Evolutionary conservation across 1,140 invertebrate genomes (phyloP).

Genomic region (Leguminivora glycinivorella): DNA sequence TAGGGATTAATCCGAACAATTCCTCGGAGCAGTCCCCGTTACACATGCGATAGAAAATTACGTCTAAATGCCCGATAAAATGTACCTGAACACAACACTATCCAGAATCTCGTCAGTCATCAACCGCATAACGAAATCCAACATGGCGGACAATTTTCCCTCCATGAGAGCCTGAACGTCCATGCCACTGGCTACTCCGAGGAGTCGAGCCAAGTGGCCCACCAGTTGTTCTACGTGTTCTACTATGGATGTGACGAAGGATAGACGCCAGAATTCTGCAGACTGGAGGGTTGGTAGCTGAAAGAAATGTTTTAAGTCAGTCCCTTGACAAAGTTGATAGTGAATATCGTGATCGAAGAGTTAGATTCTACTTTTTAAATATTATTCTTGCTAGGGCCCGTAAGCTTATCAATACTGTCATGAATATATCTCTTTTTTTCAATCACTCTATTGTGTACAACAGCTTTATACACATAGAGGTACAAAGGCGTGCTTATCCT

Average conservation of each 20-base stretch:
- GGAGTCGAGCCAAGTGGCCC: slow-evolving; percentile 44
- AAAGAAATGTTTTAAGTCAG: slow-evolving; percentile 15
- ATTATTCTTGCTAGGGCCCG: too few relatives aligned
- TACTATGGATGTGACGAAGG: slow-evolving; percentile 59
- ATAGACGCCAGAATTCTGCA: slow-evolving; percentile 65
- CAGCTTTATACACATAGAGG: too few relatives aligned
- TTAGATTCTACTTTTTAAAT: too few relatives aligned
- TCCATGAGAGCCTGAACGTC: slow-evolving; percentile 48
- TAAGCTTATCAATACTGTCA: too few relatives aligned
- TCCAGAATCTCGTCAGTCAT: slow-evolving; percentile 54
- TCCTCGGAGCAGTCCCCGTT: too few relatives aligned
- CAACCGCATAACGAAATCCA: slow-evolving; percentile 56
- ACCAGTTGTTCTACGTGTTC: slow-evolving; percentile 50
- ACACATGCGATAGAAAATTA: background rate
- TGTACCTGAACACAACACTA: slow-evolving; percentile 55
- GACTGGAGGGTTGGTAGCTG: slow-evolving; percentile 56
- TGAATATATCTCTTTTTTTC: too few relatives aligned
- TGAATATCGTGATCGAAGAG: too few relatives aligned
- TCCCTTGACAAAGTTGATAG: background rate
- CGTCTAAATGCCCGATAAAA: background rate
- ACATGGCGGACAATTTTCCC: slow-evolving; percentile 46
- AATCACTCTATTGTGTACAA: too few relatives aligned
- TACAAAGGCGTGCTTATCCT: too few relatives aligned
- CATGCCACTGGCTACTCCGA: slow-evolving; percentile 49
- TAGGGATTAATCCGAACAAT: too few relatives aligned